Percentiles rank a stretch among this genome's conserved stretches.
These are phyloP conservation scores for Epinephelus coioides DNA, from an alignment of 2,797 vertebrate genomes.

Conservation along the genomic window DNA sequence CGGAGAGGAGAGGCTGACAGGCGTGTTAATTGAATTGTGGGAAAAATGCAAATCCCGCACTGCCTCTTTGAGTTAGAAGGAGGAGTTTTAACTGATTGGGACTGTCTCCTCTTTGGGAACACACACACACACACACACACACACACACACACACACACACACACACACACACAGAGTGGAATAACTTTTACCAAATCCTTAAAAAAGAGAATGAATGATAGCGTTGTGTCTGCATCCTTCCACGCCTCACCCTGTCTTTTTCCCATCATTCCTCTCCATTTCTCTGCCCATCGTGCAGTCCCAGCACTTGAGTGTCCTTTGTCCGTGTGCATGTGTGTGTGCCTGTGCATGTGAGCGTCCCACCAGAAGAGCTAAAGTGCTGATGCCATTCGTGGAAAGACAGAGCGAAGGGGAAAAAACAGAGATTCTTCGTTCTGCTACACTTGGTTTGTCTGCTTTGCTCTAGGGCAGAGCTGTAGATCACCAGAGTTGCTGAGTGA, in stretches of 20 bases:
- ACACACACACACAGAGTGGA: conserved; percentile 23
- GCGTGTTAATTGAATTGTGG: conserved; percentile 90
- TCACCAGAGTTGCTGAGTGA: conserved; percentile 53
- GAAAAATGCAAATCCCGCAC: conserved; percentile 84
- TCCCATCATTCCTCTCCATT: conserved; percentile 30
- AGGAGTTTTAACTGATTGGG: conserved; percentile 72
- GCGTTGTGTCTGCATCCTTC: conserved; percentile 47
- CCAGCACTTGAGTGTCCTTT: conserved; percentile 25
- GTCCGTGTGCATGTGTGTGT: conserved; percentile 19
- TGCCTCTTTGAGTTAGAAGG: conserved; percentile 77
- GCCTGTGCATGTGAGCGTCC: conserved; percentile 5
- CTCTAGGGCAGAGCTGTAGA: conserved; percentile 55
- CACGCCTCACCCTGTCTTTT: conserved; percentile 20
- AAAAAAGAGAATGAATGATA: conserved; percentile 48
- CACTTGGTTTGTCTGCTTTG: conserved; percentile 62
- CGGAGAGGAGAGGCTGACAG: conserved; percentile 78
- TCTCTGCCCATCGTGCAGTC: conserved; percentile 37
- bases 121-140: conserved; percentile 40
- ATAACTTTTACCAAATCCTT: conserved; percentile 60
- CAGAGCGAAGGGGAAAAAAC: conserved; percentile 4
- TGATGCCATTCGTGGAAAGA: conserved; percentile 66
- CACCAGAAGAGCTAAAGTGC: conserved; percentile 43
- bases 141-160: conserved; percentile 17
- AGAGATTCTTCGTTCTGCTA: conserved; percentile 65
- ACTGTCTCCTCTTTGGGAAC: conserved; percentile 48